Conservation (phyloP, 2,797 vertebrate genomes). For the Danio aesculapii region DNA sequence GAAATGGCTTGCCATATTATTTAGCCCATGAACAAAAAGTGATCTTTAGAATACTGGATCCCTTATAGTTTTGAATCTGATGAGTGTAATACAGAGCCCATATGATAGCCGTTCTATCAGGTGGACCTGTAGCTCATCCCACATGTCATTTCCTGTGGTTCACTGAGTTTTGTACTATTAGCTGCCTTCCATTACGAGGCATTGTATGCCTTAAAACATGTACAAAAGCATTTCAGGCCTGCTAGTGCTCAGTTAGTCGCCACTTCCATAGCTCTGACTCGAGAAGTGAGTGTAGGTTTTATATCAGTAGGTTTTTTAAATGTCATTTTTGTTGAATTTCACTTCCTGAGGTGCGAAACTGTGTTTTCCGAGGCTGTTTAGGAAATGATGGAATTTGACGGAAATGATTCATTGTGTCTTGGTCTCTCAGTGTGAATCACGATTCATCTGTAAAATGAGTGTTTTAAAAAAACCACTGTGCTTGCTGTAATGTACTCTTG, state of each 20-base stretch:
- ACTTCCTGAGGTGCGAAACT: neutral
- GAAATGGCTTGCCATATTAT: neutral
- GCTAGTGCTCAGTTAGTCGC: conserved; percentile 12
- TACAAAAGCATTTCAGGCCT: conserved; percentile 30
- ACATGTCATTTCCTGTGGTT: conserved; percentile 3
- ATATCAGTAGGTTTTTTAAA: neutral
- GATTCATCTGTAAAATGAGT: conserved; percentile 47
- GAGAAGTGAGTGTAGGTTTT: neutral
- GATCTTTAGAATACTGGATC: conserved; percentile 7
- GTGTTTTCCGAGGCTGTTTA: neutral
- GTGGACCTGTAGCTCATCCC: conserved; percentile 11
- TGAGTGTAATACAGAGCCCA: neutral
- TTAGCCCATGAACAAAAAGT: conserved; percentile 19
- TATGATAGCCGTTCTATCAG: neutral
- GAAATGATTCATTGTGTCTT: conserved; percentile 53
- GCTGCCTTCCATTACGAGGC: conserved; percentile 36
- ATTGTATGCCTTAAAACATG: conserved; percentile 18
- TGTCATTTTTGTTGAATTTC: neutral
- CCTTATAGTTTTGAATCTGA: conserved; percentile 6
- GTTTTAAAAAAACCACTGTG: conserved; percentile 53
- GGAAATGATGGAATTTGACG: conserved; percentile 37
- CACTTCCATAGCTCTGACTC: neutral
- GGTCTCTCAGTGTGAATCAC: conserved; percentile 53
- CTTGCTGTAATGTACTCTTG: conserved; percentile 51
- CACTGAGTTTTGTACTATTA: conserved; percentile 29